Percentiles rank a stretch among this genome's conserved stretches.
Conservation (phyloP, 2,888 invertebrate species). For the Itoplectis maculator region DNA sequence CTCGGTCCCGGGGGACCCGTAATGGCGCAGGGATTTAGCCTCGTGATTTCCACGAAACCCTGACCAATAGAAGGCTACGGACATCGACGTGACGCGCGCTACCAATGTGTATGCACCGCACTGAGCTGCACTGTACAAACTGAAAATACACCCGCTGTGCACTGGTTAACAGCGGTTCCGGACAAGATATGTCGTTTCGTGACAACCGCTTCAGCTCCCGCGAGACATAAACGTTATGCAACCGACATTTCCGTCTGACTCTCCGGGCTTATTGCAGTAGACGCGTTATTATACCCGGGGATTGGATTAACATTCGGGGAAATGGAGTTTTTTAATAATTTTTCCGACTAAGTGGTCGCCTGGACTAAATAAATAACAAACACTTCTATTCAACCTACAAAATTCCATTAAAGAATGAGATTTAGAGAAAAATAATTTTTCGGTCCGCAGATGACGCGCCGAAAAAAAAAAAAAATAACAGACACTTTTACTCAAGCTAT, state of each 20-base stretch:
- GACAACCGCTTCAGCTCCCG: slow-evolving; percentile 2
- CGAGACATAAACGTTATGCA: slow-evolving; percentile 6
- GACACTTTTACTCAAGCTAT: no score
- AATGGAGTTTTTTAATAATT: no score
- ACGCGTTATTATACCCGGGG: not conserved
- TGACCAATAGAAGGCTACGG: not conserved
- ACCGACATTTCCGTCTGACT: not conserved
- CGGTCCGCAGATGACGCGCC: no score
- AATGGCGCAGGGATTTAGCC: slow-evolving; percentile 43
- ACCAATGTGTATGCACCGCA: not conserved
- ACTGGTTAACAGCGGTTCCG: not conserved
- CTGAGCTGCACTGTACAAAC: not conserved
- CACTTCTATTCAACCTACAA: no score
- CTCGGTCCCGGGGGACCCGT: slow-evolving; percentile 50
- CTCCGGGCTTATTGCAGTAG: not conserved
- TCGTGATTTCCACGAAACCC: slow-evolving; percentile 30
- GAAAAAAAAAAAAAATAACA: no score
- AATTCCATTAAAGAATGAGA: no score
- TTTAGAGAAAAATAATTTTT: no score
- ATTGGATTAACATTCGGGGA: no score
- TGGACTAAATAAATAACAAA: no score
- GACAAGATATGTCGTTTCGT: slow-evolving; percentile 1
- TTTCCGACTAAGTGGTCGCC: no score
- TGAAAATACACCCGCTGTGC: not conserved
- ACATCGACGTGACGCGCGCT: slow-evolving; percentile 31